A percentile compares a stretch with the other conserved stretches of the same genome.
Conservation (phyloP, 35 echinoderm and acorn worm genomes). For the Apostichopus parvimensis region DNA sequence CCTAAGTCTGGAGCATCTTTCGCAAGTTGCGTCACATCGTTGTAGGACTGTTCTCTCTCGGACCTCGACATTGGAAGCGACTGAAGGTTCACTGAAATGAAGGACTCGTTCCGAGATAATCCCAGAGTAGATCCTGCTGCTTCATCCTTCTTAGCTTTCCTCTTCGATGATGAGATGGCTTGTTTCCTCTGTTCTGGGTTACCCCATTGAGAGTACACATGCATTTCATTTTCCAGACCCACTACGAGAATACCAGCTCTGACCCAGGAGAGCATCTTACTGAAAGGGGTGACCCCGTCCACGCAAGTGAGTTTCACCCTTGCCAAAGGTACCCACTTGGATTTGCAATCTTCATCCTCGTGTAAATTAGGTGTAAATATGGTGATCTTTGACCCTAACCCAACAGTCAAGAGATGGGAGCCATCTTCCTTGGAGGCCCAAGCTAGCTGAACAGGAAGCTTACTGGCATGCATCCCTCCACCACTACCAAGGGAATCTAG, state of each 20-base stretch:
- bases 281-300: constrained; percentile 83
- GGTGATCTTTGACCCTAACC: constrained; percentile 75
- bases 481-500: background rate
- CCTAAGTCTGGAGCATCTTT: constrained; percentile 54
- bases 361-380: constrained; percentile 77
- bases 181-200: background rate
- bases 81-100: constrained; percentile 78
- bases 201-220: constrained; percentile 96
- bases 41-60: constrained; percentile 90
- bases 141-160: constrained; percentile 3
- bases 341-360: constrained; percentile 62
- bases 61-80: constrained; percentile 80
- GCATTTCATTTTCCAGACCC: constrained; percentile 97
- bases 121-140: background rate
- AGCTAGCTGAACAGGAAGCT: constrained; percentile 77
- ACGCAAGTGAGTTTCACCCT: constrained; percentile 72
- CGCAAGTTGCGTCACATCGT: constrained; percentile 75
- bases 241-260: constrained; percentile 91
- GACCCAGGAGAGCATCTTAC: constrained; percentile 98
- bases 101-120: constrained; percentile 40
- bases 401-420: constrained; percentile 87
- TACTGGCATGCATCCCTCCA: background rate
- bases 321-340: constrained; percentile 75
- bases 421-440: constrained; percentile 99
- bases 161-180: constrained; percentile 12